Base-by-base conservation (phyloP, 2,797 vertebrate species). In the Furcifer pardalis region DNA sequence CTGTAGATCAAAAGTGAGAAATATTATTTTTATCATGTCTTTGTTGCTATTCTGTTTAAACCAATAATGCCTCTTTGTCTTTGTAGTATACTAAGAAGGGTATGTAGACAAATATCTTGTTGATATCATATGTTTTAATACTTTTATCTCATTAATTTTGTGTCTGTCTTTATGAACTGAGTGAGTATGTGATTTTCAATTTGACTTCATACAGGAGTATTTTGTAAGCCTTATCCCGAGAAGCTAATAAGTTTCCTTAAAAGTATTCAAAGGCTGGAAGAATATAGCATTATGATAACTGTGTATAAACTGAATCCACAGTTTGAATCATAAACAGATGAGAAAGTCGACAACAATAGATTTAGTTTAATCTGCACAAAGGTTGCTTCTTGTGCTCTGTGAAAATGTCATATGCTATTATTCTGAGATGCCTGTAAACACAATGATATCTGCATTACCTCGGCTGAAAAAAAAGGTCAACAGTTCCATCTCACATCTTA, bases 401-500 rank as follows among this genome's bases (percentile, higher is more conserved):
- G 78, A 32, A 88, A 88, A 69, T 4, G 9, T 0, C 84, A 6
- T 3, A 79, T 40, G 30, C 42, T 49, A 52, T 62, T 17, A 79
- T 71, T 89, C 79, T 74, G 17, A 81, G 86, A 93, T 94, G 89
- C 91, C 17, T 89, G 60, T 77, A 95, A 87, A 89, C 89, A 91
- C 82, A 81, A 89, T 88, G 75, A 60, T 90, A 92, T 93, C 84
- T 93, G 81, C 94, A 95, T 93, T 94, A 94, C 92, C 85, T 90
- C 72, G 73, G 60, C 81, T 85, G 86, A 94, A 92, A 91, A 89
- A 56, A 97, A 98, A 98, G 95, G 95, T 97, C 95, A 95, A 56
- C 40, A 84, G 66, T 66, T 92, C 81, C 87, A 89, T 91, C 86
- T 80, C 35, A 85, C 86, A 93, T 86, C 84, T 94, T 90, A 94